A percentile compares a stretch with the other conserved stretches of the same genome.
phyloP scores from a whole-genome alignment of 2,113 vertebrate genomes.

The Lanius collurio region DNA sequence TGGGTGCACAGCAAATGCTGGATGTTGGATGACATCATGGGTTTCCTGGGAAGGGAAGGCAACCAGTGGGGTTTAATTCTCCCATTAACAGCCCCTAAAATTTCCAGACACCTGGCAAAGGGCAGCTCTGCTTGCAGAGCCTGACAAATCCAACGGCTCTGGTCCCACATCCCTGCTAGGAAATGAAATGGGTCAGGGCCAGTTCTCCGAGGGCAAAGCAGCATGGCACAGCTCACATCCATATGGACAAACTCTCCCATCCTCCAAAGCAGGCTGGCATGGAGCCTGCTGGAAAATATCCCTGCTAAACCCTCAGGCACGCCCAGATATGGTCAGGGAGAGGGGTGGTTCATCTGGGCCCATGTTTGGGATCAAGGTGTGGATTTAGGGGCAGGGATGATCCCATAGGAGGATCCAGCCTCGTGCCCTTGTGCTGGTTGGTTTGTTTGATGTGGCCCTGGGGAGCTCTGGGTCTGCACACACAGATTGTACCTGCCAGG shows the following conservation, averaged over 20 bases:
- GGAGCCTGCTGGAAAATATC: background rate
- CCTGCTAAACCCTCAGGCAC: background rate
- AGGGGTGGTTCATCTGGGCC: background rate
- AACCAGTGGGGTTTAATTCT: background rate
- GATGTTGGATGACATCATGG: accelerated
- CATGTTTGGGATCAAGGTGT: accelerated
- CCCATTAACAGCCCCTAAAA: background rate
- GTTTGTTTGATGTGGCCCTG: background rate
- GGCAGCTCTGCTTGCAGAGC: background rate
- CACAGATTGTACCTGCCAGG: background rate
- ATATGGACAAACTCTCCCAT: background rate
- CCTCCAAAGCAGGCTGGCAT: constrained; percentile 17
- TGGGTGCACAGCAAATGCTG: background rate
- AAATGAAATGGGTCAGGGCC: constrained; percentile 36
- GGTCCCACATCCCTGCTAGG: background rate
- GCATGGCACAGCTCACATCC: constrained; percentile 27
- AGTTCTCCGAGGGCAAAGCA: constrained; percentile 50
- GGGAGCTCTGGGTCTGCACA: background rate
- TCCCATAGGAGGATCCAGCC: background rate
- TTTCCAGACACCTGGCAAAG: background rate
- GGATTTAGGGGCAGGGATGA: background rate
- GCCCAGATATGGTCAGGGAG: background rate
- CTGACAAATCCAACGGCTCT: background rate
- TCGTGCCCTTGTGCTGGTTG: background rate
- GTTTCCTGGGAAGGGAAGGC: background rate